phyloP scores from a whole-genome alignment of 2,888 invertebrate species.

The Ophraella communa region DNA sequence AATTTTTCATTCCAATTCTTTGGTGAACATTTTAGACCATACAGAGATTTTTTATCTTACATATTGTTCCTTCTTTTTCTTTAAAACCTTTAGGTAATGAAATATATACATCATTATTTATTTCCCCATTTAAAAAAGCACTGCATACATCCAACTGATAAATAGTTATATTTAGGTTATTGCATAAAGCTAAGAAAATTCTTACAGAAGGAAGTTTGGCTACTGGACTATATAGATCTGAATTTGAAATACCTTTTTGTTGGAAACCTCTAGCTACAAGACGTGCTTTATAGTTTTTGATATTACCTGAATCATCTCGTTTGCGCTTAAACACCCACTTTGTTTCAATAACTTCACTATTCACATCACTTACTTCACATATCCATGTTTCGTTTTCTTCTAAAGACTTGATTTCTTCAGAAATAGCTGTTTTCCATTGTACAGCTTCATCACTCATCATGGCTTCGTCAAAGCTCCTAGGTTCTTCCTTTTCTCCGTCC shows the following conservation, averaged over 20 bases:
- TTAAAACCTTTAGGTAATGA: conserved; percentile 31
- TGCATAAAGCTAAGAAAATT: conserved; percentile 19
- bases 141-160: conserved; percentile 41
- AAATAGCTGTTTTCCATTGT: too few relatives aligned
- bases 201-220: conserved; percentile 10
- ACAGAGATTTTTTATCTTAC: conserved; percentile 40
- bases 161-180: conserved; percentile 16
- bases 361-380: too few relatives aligned
- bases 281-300: conserved; percentile 29
- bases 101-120: conserved; percentile 40
- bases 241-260: conserved; percentile 14
- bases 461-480: too few relatives aligned
- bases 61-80: conserved; percentile 28
- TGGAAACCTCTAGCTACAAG: conserved; percentile 29
- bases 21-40: conserved; percentile 40
- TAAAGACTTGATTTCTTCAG: too few relatives aligned
- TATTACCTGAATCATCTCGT: conserved; percentile 21
- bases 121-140: conserved; percentile 41
- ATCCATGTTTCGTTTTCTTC: too few relatives aligned
- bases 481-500: too few relatives aligned
- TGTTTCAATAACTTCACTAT: conserved; percentile 8
- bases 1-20: conserved; percentile 41
- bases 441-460: too few relatives aligned
- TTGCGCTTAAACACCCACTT: conserved; percentile 30
- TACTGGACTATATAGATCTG: conserved; percentile 4